A percentile compares a stretch with the other conserved stretches of the same genome.
Conservation (phyloP, 2,888 invertebrate species). For the Aquatica leii region DNA sequence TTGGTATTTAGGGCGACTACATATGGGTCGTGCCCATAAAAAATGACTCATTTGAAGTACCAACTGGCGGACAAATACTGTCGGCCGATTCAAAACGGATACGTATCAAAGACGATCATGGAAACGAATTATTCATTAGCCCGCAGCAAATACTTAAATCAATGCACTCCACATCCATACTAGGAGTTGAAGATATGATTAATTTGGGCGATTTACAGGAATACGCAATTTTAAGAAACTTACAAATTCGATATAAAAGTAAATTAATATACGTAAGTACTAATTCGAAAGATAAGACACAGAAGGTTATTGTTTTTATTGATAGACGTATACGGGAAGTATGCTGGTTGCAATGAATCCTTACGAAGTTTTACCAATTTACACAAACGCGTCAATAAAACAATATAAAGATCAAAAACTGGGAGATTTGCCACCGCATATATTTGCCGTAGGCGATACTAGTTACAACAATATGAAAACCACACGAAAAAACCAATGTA, state of each 20-base stretch:
- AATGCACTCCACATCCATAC: conserved; percentile 80
- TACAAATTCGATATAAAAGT: conserved; percentile 86
- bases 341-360: conserved; percentile 97
- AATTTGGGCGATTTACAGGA: conserved; percentile 94
- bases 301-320: too few species aligned
- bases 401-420: conserved; percentile 83
- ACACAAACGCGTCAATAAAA: conserved; percentile 87
- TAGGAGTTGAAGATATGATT: conserved; percentile 95
- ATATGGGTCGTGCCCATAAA: conserved; percentile 86
- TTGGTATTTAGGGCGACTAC: conserved; percentile 75
- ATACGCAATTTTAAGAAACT: conserved; percentile 89
- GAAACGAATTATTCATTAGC: conserved; percentile 71
- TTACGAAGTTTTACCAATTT: conserved; percentile 93
- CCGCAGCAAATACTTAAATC: conserved; percentile 71
- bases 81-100: conserved; percentile 79
- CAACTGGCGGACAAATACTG: conserved; percentile 84
- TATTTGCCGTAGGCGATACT: conserved; percentile 94
- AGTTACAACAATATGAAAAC: conserved; percentile 84
- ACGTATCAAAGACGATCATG: conserved; percentile 84
- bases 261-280: conserved; percentile 89
- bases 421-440: conserved; percentile 91
- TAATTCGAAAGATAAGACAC: background rate
- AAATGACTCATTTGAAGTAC: conserved; percentile 81
- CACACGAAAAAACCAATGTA: conserved; percentile 83
- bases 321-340: conserved; percentile 94